Evolutionary conservation across 2,797 vertebrate genomes (phyloP).

Genomic region (Leptoclinus maculatus): DNA sequence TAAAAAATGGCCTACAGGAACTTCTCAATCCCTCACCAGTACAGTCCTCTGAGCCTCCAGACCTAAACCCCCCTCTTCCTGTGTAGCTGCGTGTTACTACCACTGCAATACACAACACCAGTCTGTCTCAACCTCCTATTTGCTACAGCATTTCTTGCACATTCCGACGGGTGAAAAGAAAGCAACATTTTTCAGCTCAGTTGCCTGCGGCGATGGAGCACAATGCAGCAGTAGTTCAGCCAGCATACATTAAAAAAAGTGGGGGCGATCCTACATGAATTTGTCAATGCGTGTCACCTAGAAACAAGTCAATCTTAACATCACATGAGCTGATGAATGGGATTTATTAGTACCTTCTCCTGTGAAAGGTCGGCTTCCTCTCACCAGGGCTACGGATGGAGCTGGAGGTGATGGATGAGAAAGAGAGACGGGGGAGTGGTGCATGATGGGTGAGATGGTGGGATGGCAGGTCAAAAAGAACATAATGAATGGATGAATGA

Average conservation of each 20-base stretch:
- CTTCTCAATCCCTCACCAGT: conserved; percentile 29
- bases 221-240: conserved; percentile 41
- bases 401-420: conserved; percentile 90
- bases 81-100: conserved; percentile 47
- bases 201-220: conserved; percentile 50
- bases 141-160: conserved; percentile 40
- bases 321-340: conserved; percentile 39
- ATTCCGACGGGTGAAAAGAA: conserved; percentile 42
- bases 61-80: conserved; percentile 23
- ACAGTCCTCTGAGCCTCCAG: conserved; percentile 19
- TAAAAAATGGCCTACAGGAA: conserved; percentile 37
- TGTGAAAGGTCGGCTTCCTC: conserved; percentile 92
- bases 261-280: conserved; percentile 18
- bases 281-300: conserved; percentile 14
- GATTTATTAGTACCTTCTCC: conserved; percentile 92
- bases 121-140: conserved; percentile 30
- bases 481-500: conserved; percentile 42
- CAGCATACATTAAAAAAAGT: conserved; percentile 29
- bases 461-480: conserved; percentile 38
- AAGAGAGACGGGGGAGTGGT: conserved; percentile 45
- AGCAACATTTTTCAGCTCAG: conserved; percentile 35
- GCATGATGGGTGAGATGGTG: conserved; percentile 55
- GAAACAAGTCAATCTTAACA: conserved; percentile 39
- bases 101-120: conserved; percentile 46
- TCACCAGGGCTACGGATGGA: conserved; percentile 88